Evolutionary conservation across 2,797 vertebrate genomes (phyloP).

Genomic region (Diplodus puntazzo): DNA sequence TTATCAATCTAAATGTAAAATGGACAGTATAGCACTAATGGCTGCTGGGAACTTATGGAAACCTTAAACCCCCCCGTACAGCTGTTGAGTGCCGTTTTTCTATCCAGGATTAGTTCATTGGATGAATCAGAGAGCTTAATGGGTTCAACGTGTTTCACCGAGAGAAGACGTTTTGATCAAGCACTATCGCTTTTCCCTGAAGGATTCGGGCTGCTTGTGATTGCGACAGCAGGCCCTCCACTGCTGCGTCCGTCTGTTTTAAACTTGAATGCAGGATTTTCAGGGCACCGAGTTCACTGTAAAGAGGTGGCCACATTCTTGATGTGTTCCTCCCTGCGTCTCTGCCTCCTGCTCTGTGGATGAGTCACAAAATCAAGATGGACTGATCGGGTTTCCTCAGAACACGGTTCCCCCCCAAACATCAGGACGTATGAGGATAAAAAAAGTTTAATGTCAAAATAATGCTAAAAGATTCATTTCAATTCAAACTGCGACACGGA

Average conservation of each 20-base stretch:
- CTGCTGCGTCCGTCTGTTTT: slow-evolving; percentile 28
- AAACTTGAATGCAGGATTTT: slow-evolving; percentile 17
- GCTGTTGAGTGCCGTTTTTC: slow-evolving; percentile 43
- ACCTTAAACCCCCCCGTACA: slow-evolving; percentile 42
- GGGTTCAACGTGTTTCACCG: slow-evolving; percentile 42
- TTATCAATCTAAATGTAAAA: slow-evolving; percentile 80
- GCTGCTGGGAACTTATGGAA: slow-evolving; percentile 44
- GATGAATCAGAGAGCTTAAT: slow-evolving; percentile 50
- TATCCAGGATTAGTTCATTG: slow-evolving; percentile 46
- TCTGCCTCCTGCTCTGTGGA: slow-evolving; percentile 5
- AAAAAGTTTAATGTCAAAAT: neutral
- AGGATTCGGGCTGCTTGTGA: slow-evolving; percentile 38
- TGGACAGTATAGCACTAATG: slow-evolving; percentile 51
- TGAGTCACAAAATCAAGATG: slow-evolving; percentile 9
- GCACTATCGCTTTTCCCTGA: slow-evolving; percentile 30
- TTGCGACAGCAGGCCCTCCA: slow-evolving; percentile 26
- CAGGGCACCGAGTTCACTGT: slow-evolving; percentile 33
- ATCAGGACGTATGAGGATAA: no score
- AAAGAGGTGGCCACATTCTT: slow-evolving; percentile 1
- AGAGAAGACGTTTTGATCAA: slow-evolving; percentile 47
- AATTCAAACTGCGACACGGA: neutral
- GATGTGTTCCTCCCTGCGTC: slow-evolving; percentile 1
- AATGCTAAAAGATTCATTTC: neutral
- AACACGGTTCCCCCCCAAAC: neutral
- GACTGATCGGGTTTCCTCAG: neutral